These are phyloP conservation scores for Petrocephalus schoutedeni DNA, from an alignment of 2,797 vertebrate species.

Conservation along the genomic window DNA sequence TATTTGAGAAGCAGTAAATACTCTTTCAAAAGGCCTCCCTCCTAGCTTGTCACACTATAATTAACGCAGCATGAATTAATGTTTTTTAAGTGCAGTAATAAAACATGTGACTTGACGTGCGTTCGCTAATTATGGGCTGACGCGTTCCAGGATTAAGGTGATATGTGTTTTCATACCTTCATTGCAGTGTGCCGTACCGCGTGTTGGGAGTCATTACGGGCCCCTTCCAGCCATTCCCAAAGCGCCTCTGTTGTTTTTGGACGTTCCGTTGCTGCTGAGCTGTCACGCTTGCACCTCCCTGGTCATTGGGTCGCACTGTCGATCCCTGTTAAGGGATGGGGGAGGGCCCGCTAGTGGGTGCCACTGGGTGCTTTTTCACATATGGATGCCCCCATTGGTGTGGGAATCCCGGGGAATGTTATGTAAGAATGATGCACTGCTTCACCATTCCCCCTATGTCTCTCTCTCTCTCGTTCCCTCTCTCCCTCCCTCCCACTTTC, in stretches of 20 bases:
- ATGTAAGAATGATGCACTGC: not conserved
- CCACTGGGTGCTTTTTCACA: not conserved
- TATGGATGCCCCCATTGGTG: not conserved
- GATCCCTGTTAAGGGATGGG: constrained; percentile 53
- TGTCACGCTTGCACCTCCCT: constrained; percentile 46
- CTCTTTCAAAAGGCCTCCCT: not conserved
- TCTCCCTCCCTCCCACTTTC: not conserved
- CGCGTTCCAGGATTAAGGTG: not conserved
- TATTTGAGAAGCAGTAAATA: not conserved
- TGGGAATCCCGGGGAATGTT: not conserved
- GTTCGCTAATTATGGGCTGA: constrained; percentile 10
- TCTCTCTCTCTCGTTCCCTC: constrained; percentile 35
- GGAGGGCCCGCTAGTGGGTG: not conserved
- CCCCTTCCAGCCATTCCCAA: not conserved
- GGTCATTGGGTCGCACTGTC: constrained; percentile 57
- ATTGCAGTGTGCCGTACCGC: not conserved
- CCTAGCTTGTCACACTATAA: not conserved
- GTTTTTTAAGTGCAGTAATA: not conserved
- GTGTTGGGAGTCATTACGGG: not conserved
- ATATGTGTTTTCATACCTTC: not conserved
- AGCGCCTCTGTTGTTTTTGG: not conserved
- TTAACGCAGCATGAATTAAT: constrained; percentile 12
- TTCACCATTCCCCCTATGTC: not conserved
- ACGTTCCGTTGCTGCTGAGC: constrained; percentile 24
- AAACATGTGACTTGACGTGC: not conserved